Evolutionary conservation across 2,113 vertebrate species (phyloP), one percentile per base, ranked within the genome.

Genomic region (Strigops habroptila): DNA sequence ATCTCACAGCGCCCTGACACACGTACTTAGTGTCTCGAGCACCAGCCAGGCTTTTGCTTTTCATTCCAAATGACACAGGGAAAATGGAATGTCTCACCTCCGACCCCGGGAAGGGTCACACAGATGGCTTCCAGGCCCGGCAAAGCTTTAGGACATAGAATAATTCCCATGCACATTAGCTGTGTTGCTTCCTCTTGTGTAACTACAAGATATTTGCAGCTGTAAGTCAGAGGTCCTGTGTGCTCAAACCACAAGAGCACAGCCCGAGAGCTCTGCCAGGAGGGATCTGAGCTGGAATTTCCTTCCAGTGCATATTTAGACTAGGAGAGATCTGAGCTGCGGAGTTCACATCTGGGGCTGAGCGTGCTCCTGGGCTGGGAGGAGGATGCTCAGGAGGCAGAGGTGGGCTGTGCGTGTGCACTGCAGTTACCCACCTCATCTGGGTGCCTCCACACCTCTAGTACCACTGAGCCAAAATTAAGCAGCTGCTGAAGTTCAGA

Each of bases 81-180:
- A 82, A 97, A 94, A 91, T 0, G 39, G 91, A 93, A 96, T 94
- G 94, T 94, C 86, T 93, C 90, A 57, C 88, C 79, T 35, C 87
- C 0, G 37, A 81, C 88, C 91, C 75, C 14, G 1, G 65, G 62
- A 30, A 68, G 90, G 93, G 90, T 95, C 88, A 90, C 74, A 11
- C 96, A 95, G 93, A 92, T 94, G 94, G 95, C 88, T 92, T 23
- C 82, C 93, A 95, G 80, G 25, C 86, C 52, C 60, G 0, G 75
- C 80, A 67, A 16, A 43, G 57, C 21, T 49, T 44, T 8, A 62
- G 85, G 57, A 93, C 81, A 79, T 21, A 59, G 93, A 71, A 86
- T 73, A 49, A 76, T 95, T 96, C 93, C 93, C 52, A 57, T n/a
- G 93, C 78, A 95, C 65, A 31, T 86, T 60, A 75, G 63, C 73